phyloP scores from a whole-genome alignment of 2,113 vertebrate species.

The Reinhardtius hippoglossoides region DNA sequence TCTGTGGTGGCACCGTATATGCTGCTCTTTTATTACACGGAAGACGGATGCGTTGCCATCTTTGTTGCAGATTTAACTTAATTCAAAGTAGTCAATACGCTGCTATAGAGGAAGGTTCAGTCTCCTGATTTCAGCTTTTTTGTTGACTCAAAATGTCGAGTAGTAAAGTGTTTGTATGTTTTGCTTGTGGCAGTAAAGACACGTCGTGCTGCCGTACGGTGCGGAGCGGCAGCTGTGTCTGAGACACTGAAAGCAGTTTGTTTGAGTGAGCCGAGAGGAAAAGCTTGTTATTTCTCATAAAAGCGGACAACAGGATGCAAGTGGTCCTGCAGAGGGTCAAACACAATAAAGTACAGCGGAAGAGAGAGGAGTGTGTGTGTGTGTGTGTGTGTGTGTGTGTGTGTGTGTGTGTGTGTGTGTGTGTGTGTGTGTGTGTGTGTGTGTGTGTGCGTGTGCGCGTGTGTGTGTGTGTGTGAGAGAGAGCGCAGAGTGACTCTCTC shows the following conservation, averaged over 20 bases:
- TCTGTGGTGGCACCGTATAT: neutral
- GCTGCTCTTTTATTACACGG: neutral
- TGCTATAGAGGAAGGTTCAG: neutral
- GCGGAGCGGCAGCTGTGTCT: slow-evolving; percentile 15
- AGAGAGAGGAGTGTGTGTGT: slow-evolving; percentile 72
- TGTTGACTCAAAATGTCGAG: neutral
- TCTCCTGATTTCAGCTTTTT: neutral
- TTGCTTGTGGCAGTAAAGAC: neutral
- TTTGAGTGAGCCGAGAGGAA: slow-evolving; percentile 49
- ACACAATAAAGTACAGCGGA: slow-evolving; percentile 74
- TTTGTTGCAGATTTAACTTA: too few relatives aligned
- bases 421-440: too few relatives aligned
- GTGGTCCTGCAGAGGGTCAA: slow-evolving; percentile 66
- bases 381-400: too few relatives aligned
- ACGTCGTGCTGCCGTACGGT: neutral
- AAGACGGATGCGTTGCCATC: neutral
- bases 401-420: neutral
- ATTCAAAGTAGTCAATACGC: too few relatives aligned
- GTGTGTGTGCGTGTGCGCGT: too few relatives aligned
- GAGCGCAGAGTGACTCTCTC: slow-evolving; percentile 88
- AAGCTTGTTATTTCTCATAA: slow-evolving; percentile 64
- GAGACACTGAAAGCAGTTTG: neutral
- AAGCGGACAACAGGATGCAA: slow-evolving; percentile 77
- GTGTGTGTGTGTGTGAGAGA: slow-evolving; percentile 18
- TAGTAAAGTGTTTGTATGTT: neutral